Percentiles rank a stretch among this genome's conserved stretches.
Conservation (phyloP, 2,797 vertebrate species). For the Microchirus variegatus region DNA sequence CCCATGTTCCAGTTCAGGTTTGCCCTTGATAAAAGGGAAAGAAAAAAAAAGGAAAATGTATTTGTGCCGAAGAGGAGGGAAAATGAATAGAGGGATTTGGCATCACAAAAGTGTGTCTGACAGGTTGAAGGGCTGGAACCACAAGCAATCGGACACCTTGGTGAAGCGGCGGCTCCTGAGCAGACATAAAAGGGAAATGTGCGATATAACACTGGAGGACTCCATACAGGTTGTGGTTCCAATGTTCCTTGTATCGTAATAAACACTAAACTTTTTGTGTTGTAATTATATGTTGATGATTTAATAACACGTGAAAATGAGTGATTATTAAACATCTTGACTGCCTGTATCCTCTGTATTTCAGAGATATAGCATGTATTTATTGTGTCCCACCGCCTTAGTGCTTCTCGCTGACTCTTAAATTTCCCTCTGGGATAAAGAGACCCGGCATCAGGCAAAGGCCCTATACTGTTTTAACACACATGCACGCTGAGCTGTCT, state of each 20-base stretch:
- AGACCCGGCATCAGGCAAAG: slow-evolving; percentile 38
- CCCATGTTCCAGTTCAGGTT: slow-evolving; percentile 62
- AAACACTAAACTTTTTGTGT: no score
- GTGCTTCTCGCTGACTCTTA: slow-evolving; percentile 42
- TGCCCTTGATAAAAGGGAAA: slow-evolving; percentile 68
- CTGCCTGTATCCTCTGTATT: slow-evolving; percentile 18
- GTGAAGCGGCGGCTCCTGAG: slow-evolving; percentile 49
- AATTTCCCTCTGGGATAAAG: slow-evolving; percentile 63
- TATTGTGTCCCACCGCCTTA: slow-evolving; percentile 54
- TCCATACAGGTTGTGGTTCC: slow-evolving; percentile 3
- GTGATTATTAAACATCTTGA: neutral
- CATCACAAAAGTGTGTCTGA: slow-evolving; percentile 74
- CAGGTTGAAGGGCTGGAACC: slow-evolving; percentile 75
- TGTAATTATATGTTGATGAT: no score
- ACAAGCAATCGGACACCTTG: slow-evolving; percentile 70
- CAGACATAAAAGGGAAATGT: slow-evolving; percentile 35
- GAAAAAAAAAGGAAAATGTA: slow-evolving; percentile 55
- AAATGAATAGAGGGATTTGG: slow-evolving; percentile 76
- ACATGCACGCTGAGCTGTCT: slow-evolving; percentile 36
- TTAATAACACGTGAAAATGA: slow-evolving; percentile 5
- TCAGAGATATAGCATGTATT: slow-evolving; percentile 45
- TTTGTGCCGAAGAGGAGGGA: slow-evolving; percentile 63
- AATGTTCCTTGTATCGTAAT: no score
- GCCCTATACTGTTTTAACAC: slow-evolving; percentile 42
- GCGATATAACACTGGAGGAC: slow-evolving; percentile 26